A percentile compares a stretch with the other conserved stretches of the same genome.
These are phyloP conservation scores for Peucedramus taeniatus DNA, from an alignment of 2,113 vertebrate species.

Conservation along the genomic window DNA sequence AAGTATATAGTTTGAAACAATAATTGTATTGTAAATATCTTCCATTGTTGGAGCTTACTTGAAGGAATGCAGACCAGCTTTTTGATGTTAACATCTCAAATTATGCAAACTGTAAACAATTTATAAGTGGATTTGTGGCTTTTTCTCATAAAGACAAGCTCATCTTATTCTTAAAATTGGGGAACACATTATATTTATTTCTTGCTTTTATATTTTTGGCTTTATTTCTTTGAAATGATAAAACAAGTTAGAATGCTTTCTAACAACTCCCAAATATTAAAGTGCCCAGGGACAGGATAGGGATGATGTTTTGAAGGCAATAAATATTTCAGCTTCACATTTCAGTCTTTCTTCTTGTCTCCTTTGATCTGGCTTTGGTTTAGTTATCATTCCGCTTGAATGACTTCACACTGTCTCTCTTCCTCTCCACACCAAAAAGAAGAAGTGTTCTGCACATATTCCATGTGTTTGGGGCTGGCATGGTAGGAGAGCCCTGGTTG, in stretches of 20 bases:
- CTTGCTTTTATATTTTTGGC: constrained; percentile 31
- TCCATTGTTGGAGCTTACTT: background rate
- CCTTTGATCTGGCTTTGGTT: constrained; percentile 92
- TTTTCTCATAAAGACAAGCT: background rate
- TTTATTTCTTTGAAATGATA: constrained; percentile 63
- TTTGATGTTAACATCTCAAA: constrained; percentile 17
- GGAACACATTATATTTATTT: background rate
- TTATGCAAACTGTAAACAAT: constrained; percentile 34
- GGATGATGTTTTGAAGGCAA: constrained; percentile 83
- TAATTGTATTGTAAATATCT: background rate
- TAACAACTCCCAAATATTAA: constrained; percentile 69
- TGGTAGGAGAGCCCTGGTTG: background rate
- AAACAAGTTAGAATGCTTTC: constrained; percentile 70
- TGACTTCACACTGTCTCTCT: constrained; percentile 80
- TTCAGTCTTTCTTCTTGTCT: constrained; percentile 80
- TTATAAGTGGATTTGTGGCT: background rate
- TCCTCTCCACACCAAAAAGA: constrained; percentile 60
- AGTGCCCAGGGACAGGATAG: constrained; percentile 72
- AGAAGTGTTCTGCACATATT: constrained; percentile 37
- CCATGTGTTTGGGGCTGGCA: background rate
- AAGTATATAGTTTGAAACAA: constrained; percentile 4
- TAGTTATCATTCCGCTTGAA: constrained; percentile 86
- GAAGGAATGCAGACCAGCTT: constrained; percentile 12
- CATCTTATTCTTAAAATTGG: constrained; percentile 43
- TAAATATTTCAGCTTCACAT: constrained; percentile 92